Conservation (phyloP, 2,797 vertebrate species). For the Tadarida brasiliensis region DNA sequence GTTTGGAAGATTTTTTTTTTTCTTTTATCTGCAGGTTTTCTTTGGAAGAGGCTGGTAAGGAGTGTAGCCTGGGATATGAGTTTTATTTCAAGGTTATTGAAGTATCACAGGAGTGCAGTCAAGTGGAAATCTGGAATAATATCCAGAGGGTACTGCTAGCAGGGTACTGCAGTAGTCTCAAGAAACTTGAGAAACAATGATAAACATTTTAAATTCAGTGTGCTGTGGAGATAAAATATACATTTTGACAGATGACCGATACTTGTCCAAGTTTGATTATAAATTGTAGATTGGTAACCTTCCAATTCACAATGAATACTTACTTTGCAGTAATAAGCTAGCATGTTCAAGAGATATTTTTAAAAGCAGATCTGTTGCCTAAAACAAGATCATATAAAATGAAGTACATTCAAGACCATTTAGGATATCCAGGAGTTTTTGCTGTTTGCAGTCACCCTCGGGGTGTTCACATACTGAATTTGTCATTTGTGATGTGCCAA, state of each 20-base stretch:
- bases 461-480: not conserved
- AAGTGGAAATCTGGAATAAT: constrained; percentile 34
- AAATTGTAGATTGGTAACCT: not conserved
- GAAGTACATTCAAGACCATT: not conserved
- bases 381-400: not conserved
- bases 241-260: not conserved
- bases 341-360: not conserved
- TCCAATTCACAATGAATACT: not conserved
- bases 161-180: not conserved
- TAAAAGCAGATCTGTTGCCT: not conserved
- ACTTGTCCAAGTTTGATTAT: not conserved
- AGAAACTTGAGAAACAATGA: constrained; percentile 27
- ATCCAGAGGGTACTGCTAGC: not conserved
- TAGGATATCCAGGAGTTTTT: not conserved
- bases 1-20: not conserved
- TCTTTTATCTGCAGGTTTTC: constrained; percentile 5
- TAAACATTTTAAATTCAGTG: constrained; percentile 38
- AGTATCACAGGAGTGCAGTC: not conserved
- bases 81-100: constrained; percentile 65
- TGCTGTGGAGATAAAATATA: constrained; percentile 1
- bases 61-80: constrained; percentile 16
- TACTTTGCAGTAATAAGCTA: not conserved
- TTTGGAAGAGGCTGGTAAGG: not conserved
- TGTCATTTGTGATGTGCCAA: not conserved
- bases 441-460: not conserved